Conservation (phyloP, 2,888 invertebrate genomes). For the Pseudococcus viburni region DNA sequence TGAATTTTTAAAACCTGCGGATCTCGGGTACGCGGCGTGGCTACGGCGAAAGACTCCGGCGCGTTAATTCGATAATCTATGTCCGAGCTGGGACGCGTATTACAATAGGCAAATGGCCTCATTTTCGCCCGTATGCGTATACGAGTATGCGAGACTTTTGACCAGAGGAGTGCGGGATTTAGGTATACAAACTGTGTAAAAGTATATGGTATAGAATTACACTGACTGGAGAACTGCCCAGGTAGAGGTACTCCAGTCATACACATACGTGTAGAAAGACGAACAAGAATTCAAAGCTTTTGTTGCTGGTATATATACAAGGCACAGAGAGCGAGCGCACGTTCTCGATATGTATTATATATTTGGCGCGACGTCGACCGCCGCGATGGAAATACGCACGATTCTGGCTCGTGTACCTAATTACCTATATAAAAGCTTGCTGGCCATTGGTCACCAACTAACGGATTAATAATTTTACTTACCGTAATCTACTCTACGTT, state of each 20-base stretch:
- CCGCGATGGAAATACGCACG: conserved; percentile 49
- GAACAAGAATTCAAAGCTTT: conserved; percentile 39
- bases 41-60: background rate
- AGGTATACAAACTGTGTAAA: background rate
- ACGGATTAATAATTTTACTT: conserved; percentile 58
- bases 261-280: background rate
- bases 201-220: conserved; percentile 1
- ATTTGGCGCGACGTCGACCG: background rate
- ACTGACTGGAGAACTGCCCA: background rate
- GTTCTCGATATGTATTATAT: conserved; percentile 16
- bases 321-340: conserved; percentile 13
- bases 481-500: conserved; percentile 28
- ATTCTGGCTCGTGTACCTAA: conserved; percentile 54
- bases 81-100: background rate
- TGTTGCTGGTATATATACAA: background rate
- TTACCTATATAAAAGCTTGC: conserved; percentile 43
- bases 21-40: background rate
- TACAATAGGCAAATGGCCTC: conserved; percentile 56
- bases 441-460: conserved; percentile 49
- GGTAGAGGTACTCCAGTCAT: background rate
- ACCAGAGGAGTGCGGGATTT: background rate
- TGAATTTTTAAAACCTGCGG: background rate
- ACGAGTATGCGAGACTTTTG: background rate
- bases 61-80: conserved; percentile 54
- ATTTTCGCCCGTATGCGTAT: background rate